Evolutionary conservation across 2,113 vertebrate species (phyloP), one percentile per base, ranked within the genome.

Genomic region (Lamprotornis superbus): DNA sequence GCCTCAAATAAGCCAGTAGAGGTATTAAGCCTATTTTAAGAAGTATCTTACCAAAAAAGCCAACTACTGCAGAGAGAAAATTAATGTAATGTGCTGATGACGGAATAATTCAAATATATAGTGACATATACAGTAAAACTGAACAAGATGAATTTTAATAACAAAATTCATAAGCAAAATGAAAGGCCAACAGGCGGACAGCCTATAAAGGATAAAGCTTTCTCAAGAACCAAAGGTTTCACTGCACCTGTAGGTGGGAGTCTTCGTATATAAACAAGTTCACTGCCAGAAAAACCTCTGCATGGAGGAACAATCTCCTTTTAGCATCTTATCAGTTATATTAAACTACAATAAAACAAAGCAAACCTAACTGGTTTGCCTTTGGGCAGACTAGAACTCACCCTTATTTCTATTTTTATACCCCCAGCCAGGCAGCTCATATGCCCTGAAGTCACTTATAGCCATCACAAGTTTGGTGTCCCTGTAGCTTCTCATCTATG

Each of bases 221-320:
- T 75, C 33, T 64, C 47, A 56, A 79, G 53, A 46, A 89, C 52
- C 31, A 79, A 84, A 92, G 35, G 39, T 86, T 69, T 88, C 42
- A 55, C 27, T 81, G 47, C 52, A 95, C 80, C 90, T 94, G 76
- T 77, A 90, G 95, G 79, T 90, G 76, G 86, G 96, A 95, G 80
- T 37, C 89, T 92, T 50, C 10, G 52, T 56, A 87, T 59, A 77
- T 19, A 74, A 90, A 90, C 0, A 0, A 83, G 39, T 63, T 83
- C 23, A 42, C 24, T 60, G 24, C 10, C 53, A 86, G 63, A 31
- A 88, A 77, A 92, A 27, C 0, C 3, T 30, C 23, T 65, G 31
- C 25, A 27, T 39, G 25, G 40, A 83, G 27, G 55, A 88, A 69
- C 39, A 80, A 65, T 19, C 30, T 90, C 57, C 27, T 87, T 85